Evolutionary conservation across 2,113 vertebrate species (phyloP), one percentile per base, ranked within the genome.

Genomic region (Actenoides hombroni): DNA sequence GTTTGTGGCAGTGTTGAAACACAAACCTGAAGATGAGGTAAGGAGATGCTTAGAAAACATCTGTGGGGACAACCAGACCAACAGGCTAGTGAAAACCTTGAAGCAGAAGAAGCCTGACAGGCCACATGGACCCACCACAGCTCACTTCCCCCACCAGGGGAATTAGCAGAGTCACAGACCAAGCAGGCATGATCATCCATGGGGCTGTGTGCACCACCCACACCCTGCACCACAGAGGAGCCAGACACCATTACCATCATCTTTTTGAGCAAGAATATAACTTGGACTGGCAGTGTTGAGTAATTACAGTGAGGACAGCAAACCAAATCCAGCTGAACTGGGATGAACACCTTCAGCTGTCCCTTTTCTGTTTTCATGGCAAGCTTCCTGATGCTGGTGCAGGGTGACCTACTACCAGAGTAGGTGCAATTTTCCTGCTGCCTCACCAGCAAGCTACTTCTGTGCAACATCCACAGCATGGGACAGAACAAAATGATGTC

Each of bases 201-300:
- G 0, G 12, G 29, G 28, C 18, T 49, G 16, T 3, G 9, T 2
- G 1, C 7, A 31, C 1, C 18, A 29, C 11, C 2, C 3, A 9
- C 6, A 23, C 11, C 19, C 16, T 3, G 1, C 5, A 31, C 25
- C 29, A n/a, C 4, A 18, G 0, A 0, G 33, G 13, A 74, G 48
- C 17, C 54, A 60, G 44, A 11, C 13, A 29, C 17, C n/a, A 9
- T 7, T 6, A 11, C 10, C 5, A 13, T 33, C 33, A 13, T 15
- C 31, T 40, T 35, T 56, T 39, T 2, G 5, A 80, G 19, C 35
- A 86, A 75, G 5, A 5, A 6, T 33, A 9, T 33, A 54, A 15
- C 33, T 13, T 44, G 46, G 29, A 35, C 53, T 5, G 48, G 33
- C 70, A 7, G 11, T 29, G 6, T 13, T 3, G 2, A 80, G 51